phyloP scores from a whole-genome alignment of 2,113 vertebrate species.

The Daboia siamensis region DNA sequence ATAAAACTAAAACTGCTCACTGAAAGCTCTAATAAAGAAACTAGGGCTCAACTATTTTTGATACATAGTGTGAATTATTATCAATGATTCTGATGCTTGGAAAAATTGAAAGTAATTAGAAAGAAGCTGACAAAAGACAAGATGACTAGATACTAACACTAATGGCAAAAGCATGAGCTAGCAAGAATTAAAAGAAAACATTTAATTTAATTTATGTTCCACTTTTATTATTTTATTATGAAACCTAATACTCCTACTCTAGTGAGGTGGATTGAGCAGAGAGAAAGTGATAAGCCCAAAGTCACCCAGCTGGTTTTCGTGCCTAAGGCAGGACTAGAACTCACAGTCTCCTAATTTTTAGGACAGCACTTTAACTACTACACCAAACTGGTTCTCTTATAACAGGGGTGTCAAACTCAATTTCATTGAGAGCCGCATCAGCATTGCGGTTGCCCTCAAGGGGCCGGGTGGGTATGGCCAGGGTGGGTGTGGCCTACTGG shows the following conservation, averaged over 20 bases:
- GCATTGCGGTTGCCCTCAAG: too few species aligned
- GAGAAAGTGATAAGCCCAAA: too few species aligned
- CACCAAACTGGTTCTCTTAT: too few species aligned
- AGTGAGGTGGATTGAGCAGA: background rate
- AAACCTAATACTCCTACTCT: background rate
- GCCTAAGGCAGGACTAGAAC: too few species aligned
- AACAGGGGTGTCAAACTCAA: too few species aligned
- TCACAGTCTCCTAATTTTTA: too few species aligned
- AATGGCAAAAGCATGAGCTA: background rate
- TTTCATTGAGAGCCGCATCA: too few species aligned
- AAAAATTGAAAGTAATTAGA: background rate
- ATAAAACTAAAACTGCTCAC: background rate
- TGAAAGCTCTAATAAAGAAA: background rate
- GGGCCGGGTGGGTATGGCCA: too few species aligned
- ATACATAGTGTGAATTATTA: background rate
- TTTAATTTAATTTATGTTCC: background rate
- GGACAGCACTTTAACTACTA: too few species aligned
- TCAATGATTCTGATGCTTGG: background rate
- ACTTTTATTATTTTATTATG: background rate
- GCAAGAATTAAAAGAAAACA: background rate
- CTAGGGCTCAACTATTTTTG: background rate
- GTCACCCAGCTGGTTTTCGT: too few species aligned
- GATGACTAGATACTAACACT: background rate
- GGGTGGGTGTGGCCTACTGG: too few species aligned
- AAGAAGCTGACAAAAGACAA: background rate